Conservation (phyloP, 2,888 invertebrate genomes). For the Andricus curvator region DNA sequence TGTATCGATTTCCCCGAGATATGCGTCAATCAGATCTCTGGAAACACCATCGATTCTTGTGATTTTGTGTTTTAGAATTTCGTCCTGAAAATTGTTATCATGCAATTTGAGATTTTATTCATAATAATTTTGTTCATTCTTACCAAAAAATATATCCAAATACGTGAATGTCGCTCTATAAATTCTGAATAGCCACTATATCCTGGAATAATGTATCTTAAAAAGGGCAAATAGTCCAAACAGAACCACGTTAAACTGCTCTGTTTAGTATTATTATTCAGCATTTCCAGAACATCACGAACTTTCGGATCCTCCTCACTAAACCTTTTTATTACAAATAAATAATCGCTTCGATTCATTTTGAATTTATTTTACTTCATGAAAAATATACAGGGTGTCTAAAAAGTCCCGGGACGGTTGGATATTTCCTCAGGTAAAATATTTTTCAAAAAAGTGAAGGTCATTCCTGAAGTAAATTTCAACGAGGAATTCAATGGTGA, state of each 20-base stretch:
- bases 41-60: conserved; percentile 57
- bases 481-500: too few species aligned
- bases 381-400: too few species aligned
- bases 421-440: too few species aligned
- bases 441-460: too few species aligned
- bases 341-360: not conserved
- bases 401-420: too few species aligned
- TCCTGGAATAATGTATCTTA: conserved; percentile 83
- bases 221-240: conserved; percentile 84
- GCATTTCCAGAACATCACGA: conserved; percentile 80
- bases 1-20: conserved; percentile 67
- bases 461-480: too few species aligned
- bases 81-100: conserved; percentile 55
- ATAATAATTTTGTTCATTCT: conserved; percentile 15
- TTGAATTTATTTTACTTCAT: not conserved
- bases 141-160: conserved; percentile 81
- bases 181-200: conserved; percentile 82
- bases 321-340: conserved; percentile 59
- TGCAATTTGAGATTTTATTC: not conserved
- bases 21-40: conserved; percentile 71
- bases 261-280: conserved; percentile 82
- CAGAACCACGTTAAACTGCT: conserved; percentile 84
- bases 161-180: conserved; percentile 78
- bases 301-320: conserved; percentile 80
- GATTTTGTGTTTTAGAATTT: conserved; percentile 64